Percentiles rank a stretch among this genome's conserved stretches.
phyloP scores from a whole-genome alignment of 2,797 vertebrate species.

The Thamnophis elegans region DNA sequence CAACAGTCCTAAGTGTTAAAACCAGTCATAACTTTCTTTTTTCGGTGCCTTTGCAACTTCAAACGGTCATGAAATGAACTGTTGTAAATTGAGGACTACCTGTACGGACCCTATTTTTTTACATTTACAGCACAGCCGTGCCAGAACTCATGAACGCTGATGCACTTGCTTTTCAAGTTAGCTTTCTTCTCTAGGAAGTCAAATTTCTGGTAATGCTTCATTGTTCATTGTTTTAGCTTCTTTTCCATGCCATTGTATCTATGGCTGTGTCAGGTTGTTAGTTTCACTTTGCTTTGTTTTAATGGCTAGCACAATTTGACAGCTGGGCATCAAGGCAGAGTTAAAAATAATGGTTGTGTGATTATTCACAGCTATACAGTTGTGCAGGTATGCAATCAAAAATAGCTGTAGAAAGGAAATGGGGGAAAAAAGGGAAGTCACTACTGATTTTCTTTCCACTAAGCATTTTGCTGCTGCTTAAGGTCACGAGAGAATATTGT shows the following conservation, averaged over 20 bases:
- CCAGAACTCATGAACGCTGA: not conserved
- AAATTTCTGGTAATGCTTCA: not conserved
- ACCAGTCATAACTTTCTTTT: not conserved
- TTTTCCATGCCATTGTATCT: not conserved
- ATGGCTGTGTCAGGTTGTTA: not conserved
- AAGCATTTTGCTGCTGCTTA: not conserved
- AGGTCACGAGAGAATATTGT: not conserved
- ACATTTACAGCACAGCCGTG: not conserved
- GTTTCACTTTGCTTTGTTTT: not conserved
- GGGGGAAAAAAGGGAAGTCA: not conserved
- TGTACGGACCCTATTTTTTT: not conserved
- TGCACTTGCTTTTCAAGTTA: not conserved
- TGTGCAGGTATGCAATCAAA: not conserved
- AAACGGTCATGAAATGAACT: not conserved
- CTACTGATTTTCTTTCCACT: not conserved
- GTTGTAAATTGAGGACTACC: not conserved
- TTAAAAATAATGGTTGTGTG: not conserved
- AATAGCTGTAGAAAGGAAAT: not conserved
- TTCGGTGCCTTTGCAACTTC: not conserved
- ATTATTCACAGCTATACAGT: not conserved
- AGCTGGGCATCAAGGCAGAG: not conserved
- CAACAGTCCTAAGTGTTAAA: not conserved
- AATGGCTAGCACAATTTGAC: not conserved
- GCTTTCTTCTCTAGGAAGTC: not conserved
- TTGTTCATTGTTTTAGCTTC: not conserved